A percentile compares a stretch with the other conserved stretches of the same genome.
These are phyloP conservation scores for Enteromius anoplus DNA, from an alignment of 2,797 vertebrate species.

Conservation along the genomic window DNA sequence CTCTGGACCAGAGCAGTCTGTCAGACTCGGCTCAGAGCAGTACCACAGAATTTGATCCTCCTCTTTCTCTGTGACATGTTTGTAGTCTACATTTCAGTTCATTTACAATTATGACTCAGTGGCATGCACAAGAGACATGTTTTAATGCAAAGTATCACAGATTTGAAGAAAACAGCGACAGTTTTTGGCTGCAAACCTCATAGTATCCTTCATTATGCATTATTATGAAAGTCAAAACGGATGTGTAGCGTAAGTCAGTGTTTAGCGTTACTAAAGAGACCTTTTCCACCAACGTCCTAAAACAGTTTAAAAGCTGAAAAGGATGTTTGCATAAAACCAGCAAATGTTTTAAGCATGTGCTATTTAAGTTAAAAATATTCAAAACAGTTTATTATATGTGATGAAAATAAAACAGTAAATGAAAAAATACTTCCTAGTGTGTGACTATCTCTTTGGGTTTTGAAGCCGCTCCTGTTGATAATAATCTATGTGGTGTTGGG, in stretches of 20 bases:
- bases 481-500: conserved; percentile 67
- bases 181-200: background rate
- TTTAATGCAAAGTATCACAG: conserved; percentile 40
- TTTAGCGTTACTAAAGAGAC: conserved; percentile 13
- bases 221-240: background rate
- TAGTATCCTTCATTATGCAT: background rate
- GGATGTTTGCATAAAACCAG: background rate
- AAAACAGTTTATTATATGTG: no score
- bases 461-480: conserved; percentile 65
- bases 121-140: conserved; percentile 34
- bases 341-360: background rate
- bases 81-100: conserved; percentile 41
- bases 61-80: conserved; percentile 53
- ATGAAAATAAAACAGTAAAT: background rate
- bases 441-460: conserved; percentile 7
- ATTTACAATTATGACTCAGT: conserved; percentile 45
- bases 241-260: conserved; percentile 17
- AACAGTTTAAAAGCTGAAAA: background rate
- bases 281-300: background rate
- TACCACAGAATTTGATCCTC: conserved; percentile 56
- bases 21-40: conserved; percentile 41
- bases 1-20: conserved; percentile 53
- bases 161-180: conserved; percentile 34
- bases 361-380: background rate
- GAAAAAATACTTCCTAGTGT: conserved; percentile 9